Percentiles rank a stretch among this genome's conserved stretches.
phyloP scores from a whole-genome alignment of 1,140 invertebrate genomes.

The Coelopa frigida region DNA sequence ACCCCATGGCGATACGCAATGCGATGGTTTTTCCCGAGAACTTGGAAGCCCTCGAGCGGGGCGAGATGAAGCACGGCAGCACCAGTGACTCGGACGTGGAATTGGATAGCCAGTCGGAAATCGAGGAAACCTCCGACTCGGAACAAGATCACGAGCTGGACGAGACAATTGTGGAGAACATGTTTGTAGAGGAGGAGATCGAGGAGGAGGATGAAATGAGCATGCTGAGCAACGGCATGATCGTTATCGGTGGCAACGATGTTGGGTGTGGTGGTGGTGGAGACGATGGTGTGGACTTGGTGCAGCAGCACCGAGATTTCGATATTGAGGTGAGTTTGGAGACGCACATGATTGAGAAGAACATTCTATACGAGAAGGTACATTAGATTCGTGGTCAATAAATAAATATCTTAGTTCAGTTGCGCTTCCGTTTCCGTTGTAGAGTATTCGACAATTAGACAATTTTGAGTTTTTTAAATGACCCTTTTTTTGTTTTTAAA shows the following conservation, averaged over 20 bases:
- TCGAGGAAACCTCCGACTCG: slow-evolving; percentile 44
- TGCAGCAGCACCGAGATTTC: slow-evolving; percentile 27
- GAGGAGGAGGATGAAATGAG: slow-evolving; percentile 17
- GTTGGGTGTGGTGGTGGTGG: slow-evolving; percentile 4
- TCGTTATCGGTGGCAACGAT: not conserved
- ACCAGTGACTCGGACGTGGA: slow-evolving; percentile 49
- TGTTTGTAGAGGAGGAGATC: slow-evolving; percentile 38
- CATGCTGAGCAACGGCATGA: not conserved
- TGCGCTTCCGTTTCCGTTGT: not conserved
- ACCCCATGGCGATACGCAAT: slow-evolving; percentile 74
- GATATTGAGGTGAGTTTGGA: slow-evolving; percentile 36
- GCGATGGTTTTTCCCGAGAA: slow-evolving; percentile 88
- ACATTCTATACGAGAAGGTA: slow-evolving; percentile 12
- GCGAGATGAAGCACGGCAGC: slow-evolving; percentile 72
- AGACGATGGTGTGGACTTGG: not conserved
- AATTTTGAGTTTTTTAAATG: no score
- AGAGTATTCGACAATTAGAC: no score
- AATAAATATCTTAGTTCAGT: not conserved
- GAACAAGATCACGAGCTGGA: slow-evolving; percentile 49
- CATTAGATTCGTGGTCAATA: no score
- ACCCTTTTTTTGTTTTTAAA: no score
- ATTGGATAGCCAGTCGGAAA: slow-evolving; percentile 50
- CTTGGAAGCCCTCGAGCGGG: slow-evolving; percentile 70
- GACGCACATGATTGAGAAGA: slow-evolving; percentile 3
- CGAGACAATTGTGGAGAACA: slow-evolving; percentile 41